Percentiles rank a stretch among this genome's conserved stretches.
These are phyloP conservation scores for Pampusana beccarii DNA, from an alignment of 2,113 vertebrate species.

Conservation along the genomic window DNA sequence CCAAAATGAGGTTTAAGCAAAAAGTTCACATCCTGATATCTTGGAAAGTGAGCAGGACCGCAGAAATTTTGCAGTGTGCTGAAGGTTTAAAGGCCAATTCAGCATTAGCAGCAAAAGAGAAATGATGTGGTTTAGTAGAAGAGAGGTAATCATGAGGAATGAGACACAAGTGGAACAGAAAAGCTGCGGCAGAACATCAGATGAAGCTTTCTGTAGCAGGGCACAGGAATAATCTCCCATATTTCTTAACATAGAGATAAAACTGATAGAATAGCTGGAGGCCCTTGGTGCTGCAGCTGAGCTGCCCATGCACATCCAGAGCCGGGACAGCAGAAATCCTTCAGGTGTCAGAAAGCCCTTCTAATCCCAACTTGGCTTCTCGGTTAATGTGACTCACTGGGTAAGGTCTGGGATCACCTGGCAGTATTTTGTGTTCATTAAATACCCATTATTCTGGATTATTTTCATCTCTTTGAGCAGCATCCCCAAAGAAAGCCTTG, in stretches of 20 bases:
- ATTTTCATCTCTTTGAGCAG: no score
- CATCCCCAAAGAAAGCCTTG: no score
- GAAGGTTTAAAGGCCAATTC: background rate
- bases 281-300: background rate
- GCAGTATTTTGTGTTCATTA: background rate
- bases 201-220: background rate
- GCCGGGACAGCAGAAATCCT: background rate
- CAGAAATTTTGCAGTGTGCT: accelerated
- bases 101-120: background rate
- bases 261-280: background rate
- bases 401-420: background rate
- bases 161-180: background rate
- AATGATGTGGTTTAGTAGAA: background rate
- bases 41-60: background rate
- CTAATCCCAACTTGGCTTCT: no score
- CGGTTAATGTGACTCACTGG: background rate
- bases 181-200: background rate
- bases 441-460: background rate
- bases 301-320: background rate
- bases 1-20: accelerated
- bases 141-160: no score
- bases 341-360: background rate
- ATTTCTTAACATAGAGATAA: background rate
- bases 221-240: accelerated
- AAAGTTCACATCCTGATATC: background rate